Percentiles rank a stretch among this genome's conserved stretches.
Conservation (phyloP, 2,888 invertebrate species). For the Microchrysa polita region DNA sequence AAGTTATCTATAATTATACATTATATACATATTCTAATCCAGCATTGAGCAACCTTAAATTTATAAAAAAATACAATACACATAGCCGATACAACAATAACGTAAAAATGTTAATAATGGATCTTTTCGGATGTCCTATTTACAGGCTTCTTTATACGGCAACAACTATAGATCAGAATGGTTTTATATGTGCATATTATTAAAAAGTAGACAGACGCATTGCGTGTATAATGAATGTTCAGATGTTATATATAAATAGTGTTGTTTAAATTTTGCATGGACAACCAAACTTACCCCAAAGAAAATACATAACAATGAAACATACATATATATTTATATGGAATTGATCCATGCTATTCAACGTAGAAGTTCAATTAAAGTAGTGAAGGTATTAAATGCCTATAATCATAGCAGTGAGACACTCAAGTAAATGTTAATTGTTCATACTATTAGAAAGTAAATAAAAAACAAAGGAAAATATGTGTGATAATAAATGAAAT, state of each 20-base stretch:
- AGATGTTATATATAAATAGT: constrained; percentile 20
- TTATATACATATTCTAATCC: neutral
- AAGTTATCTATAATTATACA: neutral
- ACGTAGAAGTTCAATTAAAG: neutral
- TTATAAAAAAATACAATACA: too few relatives aligned
- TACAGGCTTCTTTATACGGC: neutral
- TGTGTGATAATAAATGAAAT: constrained; percentile 23
- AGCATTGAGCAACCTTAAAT: neutral
- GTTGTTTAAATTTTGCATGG: constrained; percentile 20
- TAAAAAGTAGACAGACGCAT: neutral
- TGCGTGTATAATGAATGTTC: constrained; percentile 10
- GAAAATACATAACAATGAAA: neutral
- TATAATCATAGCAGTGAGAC: neutral
- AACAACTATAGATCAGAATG: too few relatives aligned
- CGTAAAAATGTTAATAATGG: neutral
- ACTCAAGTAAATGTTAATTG: constrained; percentile 4
- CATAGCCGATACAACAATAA: too few relatives aligned
- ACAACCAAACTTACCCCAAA: neutral
- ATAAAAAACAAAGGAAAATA: neutral
- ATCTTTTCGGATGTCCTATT: constrained; percentile 26
- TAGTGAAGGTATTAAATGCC: neutral
- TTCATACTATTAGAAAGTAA: constrained; percentile 12
- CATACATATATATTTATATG: too few relatives aligned
- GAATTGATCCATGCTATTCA: too few relatives aligned
- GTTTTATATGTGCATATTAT: neutral